Percentiles rank a stretch among this genome's conserved stretches.
Evolutionary conservation across 2,113 vertebrate species (phyloP).

Genomic region (Natator depressus): DNA sequence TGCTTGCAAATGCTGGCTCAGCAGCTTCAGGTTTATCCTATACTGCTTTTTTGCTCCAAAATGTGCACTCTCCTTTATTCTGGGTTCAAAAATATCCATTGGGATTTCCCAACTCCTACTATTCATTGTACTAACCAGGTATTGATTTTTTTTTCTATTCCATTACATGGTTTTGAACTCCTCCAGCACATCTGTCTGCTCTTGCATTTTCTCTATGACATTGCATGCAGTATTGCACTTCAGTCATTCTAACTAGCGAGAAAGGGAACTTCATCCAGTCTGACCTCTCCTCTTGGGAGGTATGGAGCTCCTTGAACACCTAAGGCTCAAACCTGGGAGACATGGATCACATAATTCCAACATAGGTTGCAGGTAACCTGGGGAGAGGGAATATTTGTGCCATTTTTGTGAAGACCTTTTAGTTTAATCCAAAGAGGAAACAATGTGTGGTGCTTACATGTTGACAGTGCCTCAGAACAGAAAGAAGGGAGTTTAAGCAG

Average conservation of each 20-base stretch:
- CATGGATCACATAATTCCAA: background rate
- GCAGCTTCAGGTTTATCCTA: background rate
- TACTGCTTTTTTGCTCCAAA: background rate
- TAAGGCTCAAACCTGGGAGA: background rate
- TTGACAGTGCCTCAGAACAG: background rate
- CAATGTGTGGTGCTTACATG: background rate
- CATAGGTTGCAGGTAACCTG: background rate
- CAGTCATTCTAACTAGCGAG: background rate
- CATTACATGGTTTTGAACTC: background rate
- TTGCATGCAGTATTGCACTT: too few species aligned
- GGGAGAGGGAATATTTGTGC: background rate
- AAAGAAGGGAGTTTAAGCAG: background rate
- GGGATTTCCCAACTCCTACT: accelerated
- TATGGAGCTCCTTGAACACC: background rate
- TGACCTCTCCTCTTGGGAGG: background rate
- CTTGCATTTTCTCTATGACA: background rate
- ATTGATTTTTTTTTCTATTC: background rate
- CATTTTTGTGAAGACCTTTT: background rate
- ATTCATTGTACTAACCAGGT: background rate
- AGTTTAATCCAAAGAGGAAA: background rate
- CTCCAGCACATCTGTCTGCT: background rate
- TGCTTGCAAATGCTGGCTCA: background rate
- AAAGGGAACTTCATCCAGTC: background rate
- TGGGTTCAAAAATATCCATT: background rate
- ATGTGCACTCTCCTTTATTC: accelerated